Conservation (phyloP, 2,113 vertebrate species). For the Myocastor coypus region DNA sequence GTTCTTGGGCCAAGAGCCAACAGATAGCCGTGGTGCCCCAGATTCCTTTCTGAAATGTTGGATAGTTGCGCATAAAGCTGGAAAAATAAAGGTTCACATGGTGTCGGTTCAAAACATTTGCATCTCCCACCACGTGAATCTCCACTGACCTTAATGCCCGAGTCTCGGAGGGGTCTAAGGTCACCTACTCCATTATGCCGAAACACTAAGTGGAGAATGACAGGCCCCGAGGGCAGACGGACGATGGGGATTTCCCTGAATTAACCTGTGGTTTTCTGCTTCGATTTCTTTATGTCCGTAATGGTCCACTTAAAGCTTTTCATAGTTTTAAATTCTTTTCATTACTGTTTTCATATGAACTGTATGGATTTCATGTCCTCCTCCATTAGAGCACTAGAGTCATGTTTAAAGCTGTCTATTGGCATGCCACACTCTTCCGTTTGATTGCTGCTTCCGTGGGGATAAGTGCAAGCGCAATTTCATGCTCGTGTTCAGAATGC, state of each 20-base stretch:
- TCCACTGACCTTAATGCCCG: neutral
- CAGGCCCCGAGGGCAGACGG: neutral
- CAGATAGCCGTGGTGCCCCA: neutral
- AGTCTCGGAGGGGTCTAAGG: neutral
- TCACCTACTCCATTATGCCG: neutral
- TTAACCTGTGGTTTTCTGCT: neutral
- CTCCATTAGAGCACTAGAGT: neutral
- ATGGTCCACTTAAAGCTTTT: conserved; percentile 34
- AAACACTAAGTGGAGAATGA: neutral
- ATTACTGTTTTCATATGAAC: conserved; percentile 26
- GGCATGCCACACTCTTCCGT: neutral
- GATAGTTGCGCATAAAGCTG: neutral
- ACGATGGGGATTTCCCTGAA: neutral
- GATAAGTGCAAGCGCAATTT: neutral
- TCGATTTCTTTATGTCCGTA: conserved; percentile 17
- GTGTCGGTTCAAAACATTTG: neutral
- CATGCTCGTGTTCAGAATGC: neutral
- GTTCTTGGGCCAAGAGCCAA: neutral
- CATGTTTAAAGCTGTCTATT: neutral
- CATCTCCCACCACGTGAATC: neutral
- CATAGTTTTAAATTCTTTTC: neutral
- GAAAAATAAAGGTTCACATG: neutral
- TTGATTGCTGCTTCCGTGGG: neutral
- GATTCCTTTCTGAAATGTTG: neutral
- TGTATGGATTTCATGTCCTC: neutral